Evolutionary conservation across 2,797 vertebrate species (phyloP).

Genomic region (Caiman crocodilus): DNA sequence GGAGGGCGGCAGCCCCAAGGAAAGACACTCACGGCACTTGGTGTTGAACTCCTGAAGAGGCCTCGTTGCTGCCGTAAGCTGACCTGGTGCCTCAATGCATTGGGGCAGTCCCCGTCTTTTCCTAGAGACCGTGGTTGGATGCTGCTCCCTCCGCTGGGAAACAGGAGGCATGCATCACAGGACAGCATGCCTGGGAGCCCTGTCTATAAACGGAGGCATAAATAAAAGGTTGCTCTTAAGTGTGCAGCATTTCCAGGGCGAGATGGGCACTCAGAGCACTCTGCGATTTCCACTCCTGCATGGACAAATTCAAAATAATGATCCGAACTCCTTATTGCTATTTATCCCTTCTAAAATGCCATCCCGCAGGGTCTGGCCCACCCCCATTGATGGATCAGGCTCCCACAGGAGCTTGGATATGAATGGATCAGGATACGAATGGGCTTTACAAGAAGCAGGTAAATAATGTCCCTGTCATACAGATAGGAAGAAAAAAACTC

Average conservation of each 20-base stretch:
- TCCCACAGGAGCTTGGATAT: too few species aligned
- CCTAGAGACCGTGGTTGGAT: rapidly evolving
- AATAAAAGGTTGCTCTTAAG: slow-evolving; percentile 64
- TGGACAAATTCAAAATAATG: not conserved
- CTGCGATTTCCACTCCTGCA: slow-evolving; percentile 38
- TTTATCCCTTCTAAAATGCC: slow-evolving; percentile 21
- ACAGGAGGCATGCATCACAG: not conserved
- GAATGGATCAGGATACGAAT: not conserved
- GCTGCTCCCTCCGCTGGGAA: not conserved
- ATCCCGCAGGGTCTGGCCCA: slow-evolving; percentile 14
- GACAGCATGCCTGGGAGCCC: slow-evolving; percentile 15
- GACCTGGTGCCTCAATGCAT: not conserved
- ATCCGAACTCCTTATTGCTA: slow-evolving; percentile 20
- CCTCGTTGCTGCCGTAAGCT: not conserved
- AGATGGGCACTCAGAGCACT: slow-evolving; percentile 45
- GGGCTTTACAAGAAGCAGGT: not conserved
- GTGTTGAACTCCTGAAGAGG: not conserved
- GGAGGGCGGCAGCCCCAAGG: not conserved
- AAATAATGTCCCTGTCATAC: not conserved
- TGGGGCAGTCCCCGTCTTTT: not conserved
- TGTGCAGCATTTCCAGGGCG: slow-evolving; percentile 49
- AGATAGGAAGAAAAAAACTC: not conserved
- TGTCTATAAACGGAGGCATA: slow-evolving; percentile 57
- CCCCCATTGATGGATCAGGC: not conserved
- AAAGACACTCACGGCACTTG: rapidly evolving